phyloP scores from a whole-genome alignment of 2,797 vertebrate species.

The Microcaecilia unicolor region DNA sequence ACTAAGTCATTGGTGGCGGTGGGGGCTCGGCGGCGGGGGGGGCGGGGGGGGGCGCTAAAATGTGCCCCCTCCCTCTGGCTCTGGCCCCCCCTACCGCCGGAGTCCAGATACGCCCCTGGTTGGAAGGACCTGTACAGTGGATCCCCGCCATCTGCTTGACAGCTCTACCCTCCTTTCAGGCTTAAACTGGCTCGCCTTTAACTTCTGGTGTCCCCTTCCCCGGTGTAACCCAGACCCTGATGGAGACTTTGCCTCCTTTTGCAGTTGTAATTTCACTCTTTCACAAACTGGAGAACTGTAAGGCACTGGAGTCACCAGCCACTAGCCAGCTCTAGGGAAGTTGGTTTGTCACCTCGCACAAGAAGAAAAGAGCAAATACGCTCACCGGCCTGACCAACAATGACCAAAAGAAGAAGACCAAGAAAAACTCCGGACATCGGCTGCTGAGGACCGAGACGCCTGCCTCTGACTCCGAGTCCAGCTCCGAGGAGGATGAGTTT shows the following conservation, averaged over 20 bases:
- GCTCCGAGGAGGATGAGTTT: slow-evolving; percentile 78
- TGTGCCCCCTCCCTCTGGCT: no score
- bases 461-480: slow-evolving; percentile 77
- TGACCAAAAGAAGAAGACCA: slow-evolving; percentile 79
- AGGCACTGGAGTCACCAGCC: slow-evolving; percentile 1
- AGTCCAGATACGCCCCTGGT: no score
- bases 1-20: no score
- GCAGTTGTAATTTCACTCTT: no score
- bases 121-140: no score
- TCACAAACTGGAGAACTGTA: slow-evolving; percentile 14
- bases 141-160: no score
- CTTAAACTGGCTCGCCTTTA: neutral
- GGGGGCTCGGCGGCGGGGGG: no score
- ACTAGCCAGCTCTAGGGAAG: slow-evolving; percentile 17
- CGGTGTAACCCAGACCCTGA: neutral
- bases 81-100: no score
- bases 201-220: neutral
- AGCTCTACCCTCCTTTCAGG: no score
- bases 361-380: slow-evolving; percentile 92
- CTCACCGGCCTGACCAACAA: slow-evolving; percentile 78
- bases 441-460: slow-evolving; percentile 85
- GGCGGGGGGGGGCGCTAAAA: no score
- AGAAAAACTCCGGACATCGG: slow-evolving; percentile 81
- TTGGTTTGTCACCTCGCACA: slow-evolving; percentile 73
- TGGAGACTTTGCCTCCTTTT: no score